These are phyloP conservation scores for Lichenostomus cassidix DNA, from an alignment of 2,113 vertebrate genomes.

Conservation along the genomic window DNA sequence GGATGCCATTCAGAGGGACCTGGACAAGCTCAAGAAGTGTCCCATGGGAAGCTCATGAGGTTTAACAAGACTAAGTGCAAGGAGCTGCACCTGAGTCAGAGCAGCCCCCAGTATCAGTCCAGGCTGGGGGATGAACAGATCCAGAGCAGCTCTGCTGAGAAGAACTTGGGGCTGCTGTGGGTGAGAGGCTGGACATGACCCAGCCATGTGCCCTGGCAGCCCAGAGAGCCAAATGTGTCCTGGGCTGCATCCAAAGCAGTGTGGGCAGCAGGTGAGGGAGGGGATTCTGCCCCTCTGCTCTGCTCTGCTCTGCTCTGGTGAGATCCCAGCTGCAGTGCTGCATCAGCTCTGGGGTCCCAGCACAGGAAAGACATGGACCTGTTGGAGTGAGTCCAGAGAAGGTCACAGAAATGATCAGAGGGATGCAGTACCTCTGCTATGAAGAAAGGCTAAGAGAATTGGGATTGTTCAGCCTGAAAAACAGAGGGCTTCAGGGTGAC, in stretches of 20 bases:
- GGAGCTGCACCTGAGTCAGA: background rate
- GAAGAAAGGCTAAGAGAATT: background rate
- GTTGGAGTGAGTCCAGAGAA: accelerated
- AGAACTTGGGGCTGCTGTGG: background rate
- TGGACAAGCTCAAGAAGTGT: background rate
- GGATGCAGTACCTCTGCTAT: background rate
- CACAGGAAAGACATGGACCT: background rate
- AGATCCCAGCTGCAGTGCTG: background rate
- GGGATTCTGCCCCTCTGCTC: background rate
- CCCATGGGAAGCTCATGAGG: background rate
- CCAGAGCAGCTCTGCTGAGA: background rate
- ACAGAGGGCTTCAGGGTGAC: background rate
- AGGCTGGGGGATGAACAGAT: background rate
- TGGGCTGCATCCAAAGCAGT: background rate
- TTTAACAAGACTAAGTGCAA: background rate
- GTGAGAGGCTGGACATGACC: background rate
- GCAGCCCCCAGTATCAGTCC: accelerated
- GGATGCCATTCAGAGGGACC: background rate
- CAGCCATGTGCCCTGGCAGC: background rate
- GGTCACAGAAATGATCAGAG: background rate
- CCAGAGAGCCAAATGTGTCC: background rate
- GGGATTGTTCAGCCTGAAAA: background rate
- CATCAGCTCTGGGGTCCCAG: background rate
- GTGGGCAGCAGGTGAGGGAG: background rate
- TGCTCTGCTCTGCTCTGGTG: background rate